These are phyloP conservation scores for Acanthurus lineatus DNA, from an alignment of 2,797 vertebrate species.

Conservation along the genomic window DNA sequence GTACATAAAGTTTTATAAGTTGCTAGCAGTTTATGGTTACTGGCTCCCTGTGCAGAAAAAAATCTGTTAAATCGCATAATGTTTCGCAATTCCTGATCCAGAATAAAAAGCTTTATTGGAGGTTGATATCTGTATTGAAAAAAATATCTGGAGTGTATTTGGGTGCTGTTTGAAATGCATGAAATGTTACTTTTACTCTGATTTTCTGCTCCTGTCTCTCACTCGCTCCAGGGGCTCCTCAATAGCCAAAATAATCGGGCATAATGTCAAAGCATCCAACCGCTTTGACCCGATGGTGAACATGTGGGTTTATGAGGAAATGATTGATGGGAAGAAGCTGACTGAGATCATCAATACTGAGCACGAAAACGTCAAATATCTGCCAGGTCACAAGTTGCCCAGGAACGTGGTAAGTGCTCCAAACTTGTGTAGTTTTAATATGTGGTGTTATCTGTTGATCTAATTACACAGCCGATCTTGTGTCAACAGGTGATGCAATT, in stretches of 20 bases:
- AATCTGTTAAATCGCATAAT: no score
- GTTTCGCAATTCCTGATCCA: no score
- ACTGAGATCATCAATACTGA: constrained; percentile 89
- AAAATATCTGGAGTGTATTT: no score
- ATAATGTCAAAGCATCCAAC: constrained; percentile 86
- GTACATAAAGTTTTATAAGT: no score
- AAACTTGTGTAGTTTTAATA: no score
- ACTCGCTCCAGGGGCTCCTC: constrained; percentile 84
- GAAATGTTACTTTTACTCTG: no score
- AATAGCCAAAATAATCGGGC: constrained; percentile 89
- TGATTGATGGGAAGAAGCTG: constrained; percentile 84
- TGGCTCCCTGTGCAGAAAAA: no score
- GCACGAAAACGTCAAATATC: constrained; percentile 90
- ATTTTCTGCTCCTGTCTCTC: no score
- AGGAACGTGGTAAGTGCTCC: constrained; percentile 84
- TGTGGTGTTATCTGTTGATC: neutral
- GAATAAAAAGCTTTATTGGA: no score
- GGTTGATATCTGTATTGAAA: no score
- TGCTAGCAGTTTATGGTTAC: no score
- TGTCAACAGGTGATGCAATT: neutral
- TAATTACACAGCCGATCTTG: neutral
- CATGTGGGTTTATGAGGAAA: constrained; percentile 91
- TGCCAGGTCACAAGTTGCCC: constrained; percentile 88
- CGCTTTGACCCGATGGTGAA: constrained; percentile 87
- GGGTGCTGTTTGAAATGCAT: no score